phyloP scores from a whole-genome alignment of 2,888 invertebrate genomes.

The Protula sp. region DNA sequence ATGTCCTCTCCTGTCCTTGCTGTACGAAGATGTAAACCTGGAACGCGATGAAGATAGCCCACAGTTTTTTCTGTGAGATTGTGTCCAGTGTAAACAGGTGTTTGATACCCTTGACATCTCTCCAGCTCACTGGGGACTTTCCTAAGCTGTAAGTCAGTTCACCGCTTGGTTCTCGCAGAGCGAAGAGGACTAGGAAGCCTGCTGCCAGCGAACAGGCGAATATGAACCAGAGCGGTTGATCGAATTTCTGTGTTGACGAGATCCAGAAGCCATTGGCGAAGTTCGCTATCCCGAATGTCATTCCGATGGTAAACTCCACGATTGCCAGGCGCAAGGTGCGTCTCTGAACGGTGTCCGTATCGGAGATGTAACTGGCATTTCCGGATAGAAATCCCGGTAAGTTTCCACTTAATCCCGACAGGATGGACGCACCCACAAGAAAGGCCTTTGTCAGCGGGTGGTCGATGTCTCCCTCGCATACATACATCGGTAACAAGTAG shows the following conservation, averaged over 20 bases:
- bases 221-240: conserved; percentile 47
- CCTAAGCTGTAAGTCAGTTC: conserved; percentile 11
- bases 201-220: conserved; percentile 38
- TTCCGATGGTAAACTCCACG: conserved; percentile 25
- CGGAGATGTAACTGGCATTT: conserved; percentile 28
- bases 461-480: conserved; percentile 17
- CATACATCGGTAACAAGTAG: conserved; percentile 25
- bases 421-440: conserved; percentile 20
- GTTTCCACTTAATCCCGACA: conserved; percentile 22
- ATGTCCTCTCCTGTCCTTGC: conserved; percentile 48
- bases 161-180: conserved; percentile 27
- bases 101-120: conserved; percentile 18
- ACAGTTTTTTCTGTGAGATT: conserved; percentile 38
- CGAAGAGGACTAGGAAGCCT: conserved; percentile 41
- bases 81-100: conserved; percentile 21
- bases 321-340: conserved; percentile 25
- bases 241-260: conserved; percentile 20
- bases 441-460: conserved; percentile 17
- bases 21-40: conserved; percentile 49
- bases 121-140: neutral
- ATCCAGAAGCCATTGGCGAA: conserved; percentile 25
- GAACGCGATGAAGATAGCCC: conserved; percentile 49
- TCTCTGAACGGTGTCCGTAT: conserved; percentile 24
- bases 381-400: conserved; percentile 25
- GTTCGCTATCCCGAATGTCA: conserved; percentile 24